Conservation (phyloP, 1,140 invertebrate species). For the Pseudachorutes palmiensis region DNA sequence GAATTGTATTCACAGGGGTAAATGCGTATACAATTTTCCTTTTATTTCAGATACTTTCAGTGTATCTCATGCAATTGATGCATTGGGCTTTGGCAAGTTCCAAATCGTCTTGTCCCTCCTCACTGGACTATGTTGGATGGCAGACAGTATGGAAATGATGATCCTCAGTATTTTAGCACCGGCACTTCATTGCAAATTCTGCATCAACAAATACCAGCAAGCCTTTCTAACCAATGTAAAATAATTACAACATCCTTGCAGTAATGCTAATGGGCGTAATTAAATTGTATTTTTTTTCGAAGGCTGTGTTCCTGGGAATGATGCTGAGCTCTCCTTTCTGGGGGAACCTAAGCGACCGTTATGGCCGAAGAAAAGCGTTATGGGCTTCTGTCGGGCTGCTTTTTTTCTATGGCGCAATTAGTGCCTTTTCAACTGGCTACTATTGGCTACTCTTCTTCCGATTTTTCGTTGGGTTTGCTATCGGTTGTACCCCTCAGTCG, state of each 20-base stretch:
- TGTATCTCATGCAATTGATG: slow-evolving; percentile 89
- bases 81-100: slow-evolving; percentile 89
- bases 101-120: slow-evolving; percentile 82
- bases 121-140: slow-evolving; percentile 88
- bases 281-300: neutral
- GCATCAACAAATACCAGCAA: slow-evolving; percentile 69
- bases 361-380: slow-evolving; percentile 81
- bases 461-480: slow-evolving; percentile 88
- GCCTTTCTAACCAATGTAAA: slow-evolving; percentile 63
- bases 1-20: too few relatives aligned
- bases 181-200: slow-evolving; percentile 87
- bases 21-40: neutral
- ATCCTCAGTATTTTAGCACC: slow-evolving; percentile 88
- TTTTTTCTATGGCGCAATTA: slow-evolving; percentile 84
- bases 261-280: neutral
- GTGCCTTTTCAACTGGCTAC: slow-evolving; percentile 83
- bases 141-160: slow-evolving; percentile 98
- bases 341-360: slow-evolving; percentile 89
- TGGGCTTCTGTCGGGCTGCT: slow-evolving; percentile 77
- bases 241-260: too few relatives aligned
- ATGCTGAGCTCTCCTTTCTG: slow-evolving; percentile 93
- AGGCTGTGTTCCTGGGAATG: slow-evolving; percentile 92
- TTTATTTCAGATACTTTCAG: slow-evolving; percentile 74
- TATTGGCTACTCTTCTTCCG: slow-evolving; percentile 81
- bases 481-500: slow-evolving; percentile 94